Evolutionary conservation across 2,113 vertebrate genomes (phyloP).

Genomic region (Clarias macrocephalus): DNA sequence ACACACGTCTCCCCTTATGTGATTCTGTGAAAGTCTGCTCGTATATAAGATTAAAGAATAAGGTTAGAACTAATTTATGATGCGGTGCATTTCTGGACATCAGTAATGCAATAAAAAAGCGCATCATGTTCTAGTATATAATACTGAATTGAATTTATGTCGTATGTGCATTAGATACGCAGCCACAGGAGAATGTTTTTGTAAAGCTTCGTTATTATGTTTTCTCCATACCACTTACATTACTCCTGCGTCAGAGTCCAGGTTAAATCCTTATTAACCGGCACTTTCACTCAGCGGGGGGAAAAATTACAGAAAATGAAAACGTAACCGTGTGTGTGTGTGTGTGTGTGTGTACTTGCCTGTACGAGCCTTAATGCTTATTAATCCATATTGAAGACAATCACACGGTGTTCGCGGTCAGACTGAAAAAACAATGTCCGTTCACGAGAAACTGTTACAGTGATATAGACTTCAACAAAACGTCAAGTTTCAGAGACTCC

Average conservation of each 20-base stretch:
- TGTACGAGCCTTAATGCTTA: slow-evolving; percentile 43
- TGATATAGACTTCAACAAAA: background rate
- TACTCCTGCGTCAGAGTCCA: background rate
- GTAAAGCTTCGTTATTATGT: background rate
- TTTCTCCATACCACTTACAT: background rate
- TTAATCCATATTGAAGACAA: slow-evolving; percentile 45
- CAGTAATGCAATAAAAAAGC: background rate
- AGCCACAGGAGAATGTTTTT: background rate
- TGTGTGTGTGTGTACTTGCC: slow-evolving; percentile 41
- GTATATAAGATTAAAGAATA: slow-evolving; percentile 15
- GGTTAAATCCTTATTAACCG: background rate
- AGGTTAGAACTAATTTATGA: background rate
- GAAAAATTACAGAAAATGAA: background rate
- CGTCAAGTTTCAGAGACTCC: background rate
- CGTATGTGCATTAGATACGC: background rate
- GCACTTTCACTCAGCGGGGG: slow-evolving; percentile 7
- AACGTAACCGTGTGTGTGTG: background rate
- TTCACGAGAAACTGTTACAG: background rate
- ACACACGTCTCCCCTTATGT: background rate
- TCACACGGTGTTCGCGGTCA: slow-evolving; percentile 10
- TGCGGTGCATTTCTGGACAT: background rate
- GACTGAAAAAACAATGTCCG: background rate
- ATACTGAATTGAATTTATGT: background rate
- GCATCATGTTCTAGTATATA: background rate
- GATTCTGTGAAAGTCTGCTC: slow-evolving; percentile 6